These are phyloP conservation scores for Spodoptera frugiperda DNA, from an alignment of 1,140 invertebrate species.

Conservation along the genomic window DNA sequence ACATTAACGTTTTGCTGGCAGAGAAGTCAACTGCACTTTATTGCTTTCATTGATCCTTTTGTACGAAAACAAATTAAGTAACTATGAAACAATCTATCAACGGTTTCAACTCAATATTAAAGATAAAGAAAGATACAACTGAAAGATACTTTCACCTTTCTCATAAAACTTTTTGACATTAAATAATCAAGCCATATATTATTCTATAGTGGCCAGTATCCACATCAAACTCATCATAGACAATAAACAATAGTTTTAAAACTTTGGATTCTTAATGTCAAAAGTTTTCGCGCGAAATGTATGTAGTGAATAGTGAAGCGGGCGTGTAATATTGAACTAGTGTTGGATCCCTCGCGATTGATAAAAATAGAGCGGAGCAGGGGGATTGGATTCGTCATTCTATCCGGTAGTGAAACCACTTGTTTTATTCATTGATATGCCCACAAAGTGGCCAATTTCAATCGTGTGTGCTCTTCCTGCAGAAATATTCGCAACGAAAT, in stretches of 20 bases:
- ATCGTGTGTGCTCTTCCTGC: slow-evolving; percentile 4
- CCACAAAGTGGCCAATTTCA: slow-evolving; percentile 5
- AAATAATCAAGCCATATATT: too few species aligned
- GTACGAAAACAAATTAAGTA: too few species aligned
- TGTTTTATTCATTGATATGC: slow-evolving; percentile 36
- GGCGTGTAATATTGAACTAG: slow-evolving; percentile 19
- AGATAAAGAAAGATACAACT: too few species aligned
- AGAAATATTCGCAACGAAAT: neutral
- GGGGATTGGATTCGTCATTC: slow-evolving; percentile 38
- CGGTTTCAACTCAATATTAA: too few species aligned
- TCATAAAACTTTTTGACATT: neutral
- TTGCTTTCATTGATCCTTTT: too few species aligned
- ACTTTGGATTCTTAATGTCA: slow-evolving; percentile 8
- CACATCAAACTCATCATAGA: too few species aligned
- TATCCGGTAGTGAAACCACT: slow-evolving; percentile 36
- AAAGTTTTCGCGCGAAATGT: neutral
- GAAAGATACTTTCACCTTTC: too few species aligned
- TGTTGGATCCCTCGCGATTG: slow-evolving; percentile 19
- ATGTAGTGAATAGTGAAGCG: neutral
- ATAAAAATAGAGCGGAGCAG: slow-evolving; percentile 30
- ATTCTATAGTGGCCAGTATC: too few species aligned
- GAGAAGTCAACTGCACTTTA: too few species aligned
- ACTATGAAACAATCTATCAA: too few species aligned
- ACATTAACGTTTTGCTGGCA: too few species aligned
- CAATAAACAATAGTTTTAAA: too few species aligned